Base-by-base conservation (phyloP, 1,140 invertebrate genomes). In the Lasioglossum albipes region DNA sequence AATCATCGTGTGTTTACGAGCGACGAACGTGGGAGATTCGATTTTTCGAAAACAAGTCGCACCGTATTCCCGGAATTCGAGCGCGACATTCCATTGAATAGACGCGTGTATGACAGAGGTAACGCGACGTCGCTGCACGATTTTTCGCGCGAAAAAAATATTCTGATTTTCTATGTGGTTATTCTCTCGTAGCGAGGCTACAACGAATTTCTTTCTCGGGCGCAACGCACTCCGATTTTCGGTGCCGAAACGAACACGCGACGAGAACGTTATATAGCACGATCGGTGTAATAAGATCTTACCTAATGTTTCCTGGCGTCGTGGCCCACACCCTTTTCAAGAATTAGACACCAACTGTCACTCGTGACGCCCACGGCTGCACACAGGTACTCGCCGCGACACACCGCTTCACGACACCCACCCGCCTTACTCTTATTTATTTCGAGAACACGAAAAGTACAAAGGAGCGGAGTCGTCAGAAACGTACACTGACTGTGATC, bases 301-400 rank as follows among this genome's bases (percentile, higher is more conserved):
- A 88, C 87, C 87, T 87, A 88, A 86, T 72, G 77, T 81, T 78
- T 75, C 79, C 77, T 81, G 74, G 86, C 84, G 86, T 85, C 69
- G 83, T 86, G 78, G 86, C 84, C 87, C 83, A 88, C 87, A 88
- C 87, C 87, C 86, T 87, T 75, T 79, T 79, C 61, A 42, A 75
- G 65, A 65, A 62, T 57, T 68, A 41, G 54, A 49, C 52, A 54
- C 49, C 42, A 81, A 86, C 80, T 88, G 87, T 88, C 87, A 88
- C 84, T 75, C 41, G 20, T 22, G 59, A 75, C 49, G 64, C 20
- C 20, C 62, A 66, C 41, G 22, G 22, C 65, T 12, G 45, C 52
- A 41, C 71, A 83, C 57, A 36, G 61, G 42, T 68, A 3, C 41
- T 71, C 9, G 66, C 12, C 65, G 54, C 64, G 73, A 65, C 31